A percentile compares a stretch with the other conserved stretches of the same genome.
These are phyloP conservation scores for Scaptomyza caliginosa DNA, from an alignment of 2,888 invertebrate species.

Conservation along the genomic window DNA sequence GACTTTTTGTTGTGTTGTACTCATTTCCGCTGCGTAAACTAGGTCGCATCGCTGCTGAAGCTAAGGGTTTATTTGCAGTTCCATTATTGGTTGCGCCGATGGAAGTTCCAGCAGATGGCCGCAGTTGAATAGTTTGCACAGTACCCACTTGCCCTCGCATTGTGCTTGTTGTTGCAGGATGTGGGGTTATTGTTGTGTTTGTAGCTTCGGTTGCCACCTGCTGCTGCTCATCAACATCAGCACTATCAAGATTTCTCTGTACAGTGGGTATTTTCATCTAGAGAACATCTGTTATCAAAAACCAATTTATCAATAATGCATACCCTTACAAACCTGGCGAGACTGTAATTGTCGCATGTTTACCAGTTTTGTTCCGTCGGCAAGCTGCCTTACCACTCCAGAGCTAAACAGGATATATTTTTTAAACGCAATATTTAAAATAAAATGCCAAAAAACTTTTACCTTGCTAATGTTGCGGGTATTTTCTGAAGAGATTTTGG, in stretches of 20 bases:
- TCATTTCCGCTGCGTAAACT: conserved; percentile 36
- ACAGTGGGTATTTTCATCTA: conserved; percentile 59
- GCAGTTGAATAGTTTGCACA: conserved; percentile 69
- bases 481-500: conserved; percentile 80
- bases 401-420: conserved; percentile 56
- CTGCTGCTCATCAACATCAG: conserved; percentile 42
- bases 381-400: conserved; percentile 70
- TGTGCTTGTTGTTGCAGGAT: conserved; percentile 49
- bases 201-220: conserved; percentile 35
- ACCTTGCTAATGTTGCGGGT: conserved; percentile 78
- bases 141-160: conserved; percentile 75
- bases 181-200: conserved; percentile 5
- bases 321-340: conserved; percentile 64
- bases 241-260: conserved; percentile 35
- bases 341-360: conserved; percentile 70
- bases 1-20: conserved; percentile 37
- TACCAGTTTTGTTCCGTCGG: conserved; percentile 68
- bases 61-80: conserved; percentile 33
- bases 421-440: background rate
- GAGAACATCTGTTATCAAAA: background rate
- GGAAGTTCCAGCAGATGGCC: conserved; percentile 37
- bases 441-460: background rate
- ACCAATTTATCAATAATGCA: background rate
- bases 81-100: conserved; percentile 51
- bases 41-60: conserved; percentile 27